Conservation (phyloP, 2,888 invertebrate species). For the Shargacucullia verbasci region DNA sequence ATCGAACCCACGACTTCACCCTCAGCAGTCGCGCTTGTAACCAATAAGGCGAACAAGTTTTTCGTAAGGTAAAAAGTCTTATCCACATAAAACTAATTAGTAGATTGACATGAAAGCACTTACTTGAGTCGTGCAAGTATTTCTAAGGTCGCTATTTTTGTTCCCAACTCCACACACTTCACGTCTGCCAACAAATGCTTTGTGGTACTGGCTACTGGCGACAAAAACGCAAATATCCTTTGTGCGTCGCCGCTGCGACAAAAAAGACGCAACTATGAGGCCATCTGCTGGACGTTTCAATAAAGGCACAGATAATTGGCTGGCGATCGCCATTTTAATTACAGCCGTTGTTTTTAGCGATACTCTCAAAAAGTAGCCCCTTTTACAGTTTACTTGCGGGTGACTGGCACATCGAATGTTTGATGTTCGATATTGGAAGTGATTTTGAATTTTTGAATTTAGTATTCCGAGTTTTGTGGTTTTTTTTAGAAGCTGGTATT, state of each 20-base stretch:
- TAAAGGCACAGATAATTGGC: slow-evolving; percentile 80
- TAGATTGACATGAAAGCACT: neutral
- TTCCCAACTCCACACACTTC: slow-evolving; percentile 33
- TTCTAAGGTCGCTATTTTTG: slow-evolving; percentile 29
- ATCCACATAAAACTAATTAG: neutral
- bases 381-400: slow-evolving; percentile 28
- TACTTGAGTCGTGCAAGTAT: slow-evolving; percentile 2
- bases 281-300: slow-evolving; percentile 80
- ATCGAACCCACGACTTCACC: too few species aligned
- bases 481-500: neutral
- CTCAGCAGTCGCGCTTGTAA: too few species aligned
- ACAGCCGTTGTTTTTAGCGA: slow-evolving; percentile 65
- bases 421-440: slow-evolving; percentile 18
- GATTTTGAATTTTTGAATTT: slow-evolving; percentile 4
- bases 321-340: slow-evolving; percentile 80
- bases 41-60: too few species aligned
- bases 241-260: slow-evolving; percentile 62
- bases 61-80: too few species aligned
- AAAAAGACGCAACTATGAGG: slow-evolving; percentile 57
- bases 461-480: slow-evolving; percentile 2
- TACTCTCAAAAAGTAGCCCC: slow-evolving; percentile 48
- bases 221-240: slow-evolving; percentile 75
- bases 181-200: slow-evolving; percentile 50
- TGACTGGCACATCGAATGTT: slow-evolving; percentile 20
- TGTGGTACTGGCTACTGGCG: slow-evolving; percentile 43